Evolutionary conservation across 2,113 vertebrate genomes (phyloP).

Genomic region (Callithrix jacchus): DNA sequence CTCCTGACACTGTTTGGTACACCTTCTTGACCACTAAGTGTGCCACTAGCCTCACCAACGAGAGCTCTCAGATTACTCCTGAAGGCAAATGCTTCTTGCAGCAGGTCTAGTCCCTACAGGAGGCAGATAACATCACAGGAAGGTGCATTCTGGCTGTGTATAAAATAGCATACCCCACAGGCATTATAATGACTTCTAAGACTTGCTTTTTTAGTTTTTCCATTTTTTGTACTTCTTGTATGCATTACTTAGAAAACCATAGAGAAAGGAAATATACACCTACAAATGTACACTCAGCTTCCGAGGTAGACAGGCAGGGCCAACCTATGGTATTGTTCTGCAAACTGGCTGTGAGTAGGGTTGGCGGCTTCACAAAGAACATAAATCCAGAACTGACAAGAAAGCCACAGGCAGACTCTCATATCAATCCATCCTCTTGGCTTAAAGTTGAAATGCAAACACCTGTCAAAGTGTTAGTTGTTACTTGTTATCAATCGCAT

Average conservation of each 20-base stretch:
- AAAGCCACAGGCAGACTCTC: neutral
- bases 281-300: neutral
- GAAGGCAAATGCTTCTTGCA: neutral
- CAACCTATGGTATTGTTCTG: neutral
- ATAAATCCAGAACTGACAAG: neutral
- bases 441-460: constrained; percentile 26
- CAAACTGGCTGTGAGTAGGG: neutral
- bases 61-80: no score
- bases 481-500: neutral
- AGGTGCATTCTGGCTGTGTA: neutral
- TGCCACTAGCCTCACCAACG: neutral
- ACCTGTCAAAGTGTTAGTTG: neutral
- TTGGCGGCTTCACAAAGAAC: neutral
- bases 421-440: neutral
- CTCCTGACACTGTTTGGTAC: neutral
- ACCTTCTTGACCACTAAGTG: neutral
- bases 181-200: neutral
- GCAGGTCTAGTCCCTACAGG: neutral
- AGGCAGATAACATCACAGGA: neutral
- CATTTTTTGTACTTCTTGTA: neutral
- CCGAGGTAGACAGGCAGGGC: neutral
- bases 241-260: neutral
- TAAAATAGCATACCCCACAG: neutral
- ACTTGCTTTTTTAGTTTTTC: neutral
- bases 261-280: neutral